Conservation (phyloP, 2,113 vertebrate genomes). For the Vulpes vulpes region DNA sequence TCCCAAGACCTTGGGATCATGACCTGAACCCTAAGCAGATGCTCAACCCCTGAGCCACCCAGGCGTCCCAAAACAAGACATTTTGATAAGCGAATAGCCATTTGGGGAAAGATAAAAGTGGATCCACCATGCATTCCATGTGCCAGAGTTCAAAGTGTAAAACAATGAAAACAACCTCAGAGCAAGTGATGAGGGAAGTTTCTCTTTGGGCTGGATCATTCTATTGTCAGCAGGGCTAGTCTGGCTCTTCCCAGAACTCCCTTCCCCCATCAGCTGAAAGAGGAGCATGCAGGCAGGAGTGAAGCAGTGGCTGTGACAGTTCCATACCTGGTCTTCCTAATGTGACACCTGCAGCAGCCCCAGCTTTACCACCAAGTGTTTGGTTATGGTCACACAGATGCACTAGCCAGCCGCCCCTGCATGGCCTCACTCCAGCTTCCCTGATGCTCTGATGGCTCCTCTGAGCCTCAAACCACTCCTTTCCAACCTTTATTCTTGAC, state of each 20-base stretch:
- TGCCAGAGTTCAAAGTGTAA: neutral
- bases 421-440: neutral
- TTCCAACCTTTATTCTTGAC: neutral
- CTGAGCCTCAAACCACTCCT: neutral
- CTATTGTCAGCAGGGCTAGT: neutral
- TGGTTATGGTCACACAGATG: neutral
- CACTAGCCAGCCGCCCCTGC: neutral
- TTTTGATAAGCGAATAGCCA: neutral
- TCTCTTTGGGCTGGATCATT: neutral
- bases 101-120: neutral
- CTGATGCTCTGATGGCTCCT: neutral
- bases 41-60: too few species aligned
- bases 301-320: neutral
- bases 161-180: neutral
- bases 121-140: neutral
- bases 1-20: too few species aligned
- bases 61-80: neutral
- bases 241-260: neutral
- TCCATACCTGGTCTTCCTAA: neutral
- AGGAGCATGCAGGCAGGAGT: neutral
- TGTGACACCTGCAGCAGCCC: too few species aligned
- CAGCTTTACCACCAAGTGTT: neutral
- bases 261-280: neutral
- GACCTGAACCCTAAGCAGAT: too few species aligned
- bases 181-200: neutral